Evolutionary conservation across 2,113 vertebrate species (phyloP).

Genomic region (Hippocampus comes): DNA sequence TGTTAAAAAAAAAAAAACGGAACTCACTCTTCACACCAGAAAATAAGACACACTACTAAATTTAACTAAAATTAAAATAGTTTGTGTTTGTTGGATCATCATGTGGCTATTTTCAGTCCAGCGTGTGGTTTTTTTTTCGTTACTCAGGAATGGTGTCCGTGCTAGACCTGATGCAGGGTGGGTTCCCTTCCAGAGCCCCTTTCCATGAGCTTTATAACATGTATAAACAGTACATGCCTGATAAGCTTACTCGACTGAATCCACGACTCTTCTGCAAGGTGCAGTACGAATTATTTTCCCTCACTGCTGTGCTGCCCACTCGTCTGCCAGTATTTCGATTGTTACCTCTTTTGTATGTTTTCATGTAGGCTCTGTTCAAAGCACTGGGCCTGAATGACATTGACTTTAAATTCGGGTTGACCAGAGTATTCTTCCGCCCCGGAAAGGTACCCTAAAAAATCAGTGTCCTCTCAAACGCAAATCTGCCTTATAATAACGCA

Average conservation of each 20-base stretch:
- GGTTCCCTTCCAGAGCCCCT: constrained; percentile 93
- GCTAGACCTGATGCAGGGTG: constrained; percentile 97
- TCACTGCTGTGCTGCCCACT: neutral
- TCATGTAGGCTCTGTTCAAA: constrained; percentile 90
- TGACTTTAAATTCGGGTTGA: constrained; percentile 98
- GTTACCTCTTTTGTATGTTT: constrained; percentile 16
- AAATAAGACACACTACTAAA: too few species aligned
- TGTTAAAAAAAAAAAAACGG: too few species aligned
- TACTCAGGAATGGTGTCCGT: constrained; percentile 94
- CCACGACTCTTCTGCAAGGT: constrained; percentile 98
- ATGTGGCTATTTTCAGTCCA: too few species aligned
- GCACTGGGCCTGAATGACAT: constrained; percentile 91
- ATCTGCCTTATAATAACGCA: neutral
- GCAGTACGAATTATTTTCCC: neutral
- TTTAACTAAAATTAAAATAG: too few species aligned
- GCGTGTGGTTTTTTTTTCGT: neutral
- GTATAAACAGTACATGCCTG: constrained; percentile 96
- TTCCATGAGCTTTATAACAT: constrained; percentile 99
- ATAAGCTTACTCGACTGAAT: constrained; percentile 87
- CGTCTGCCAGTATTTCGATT: neutral
- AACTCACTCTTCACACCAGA: too few species aligned
- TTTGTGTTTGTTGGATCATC: too few species aligned
- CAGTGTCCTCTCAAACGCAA: neutral
- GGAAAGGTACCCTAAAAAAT: constrained; percentile 82
- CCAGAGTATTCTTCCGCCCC: constrained; percentile 95